phyloP scores from a whole-genome alignment of 2,888 invertebrate species.

The Thereva nobilitata region DNA sequence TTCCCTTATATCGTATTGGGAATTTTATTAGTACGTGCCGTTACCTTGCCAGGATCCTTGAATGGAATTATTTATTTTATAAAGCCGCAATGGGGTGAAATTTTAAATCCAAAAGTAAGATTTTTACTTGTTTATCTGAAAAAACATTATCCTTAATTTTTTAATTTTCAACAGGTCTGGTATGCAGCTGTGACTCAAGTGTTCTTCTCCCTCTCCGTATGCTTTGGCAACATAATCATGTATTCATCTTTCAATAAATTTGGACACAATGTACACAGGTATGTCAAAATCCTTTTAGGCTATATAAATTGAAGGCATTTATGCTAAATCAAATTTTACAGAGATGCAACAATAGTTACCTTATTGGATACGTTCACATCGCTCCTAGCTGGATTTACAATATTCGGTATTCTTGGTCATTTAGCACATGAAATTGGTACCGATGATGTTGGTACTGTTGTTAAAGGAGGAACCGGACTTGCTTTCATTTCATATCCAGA shows the following conservation, averaged over 20 bases:
- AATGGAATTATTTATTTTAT: slow-evolving; percentile 69
- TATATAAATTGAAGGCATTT: neutral
- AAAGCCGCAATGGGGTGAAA: slow-evolving; percentile 67
- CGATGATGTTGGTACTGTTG: slow-evolving; percentile 59
- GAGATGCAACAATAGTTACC: slow-evolving; percentile 64
- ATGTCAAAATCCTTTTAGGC: slow-evolving; percentile 29
- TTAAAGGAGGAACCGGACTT: slow-evolving; percentile 61
- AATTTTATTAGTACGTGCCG: slow-evolving; percentile 66
- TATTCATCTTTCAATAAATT: slow-evolving; percentile 67
- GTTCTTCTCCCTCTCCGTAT: slow-evolving; percentile 67
- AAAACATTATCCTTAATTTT: neutral
- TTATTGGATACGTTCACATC: slow-evolving; percentile 63
- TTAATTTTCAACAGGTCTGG: slow-evolving; percentile 60
- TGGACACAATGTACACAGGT: slow-evolving; percentile 63
- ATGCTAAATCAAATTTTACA: slow-evolving; percentile 44
- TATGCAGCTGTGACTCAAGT: slow-evolving; percentile 68
- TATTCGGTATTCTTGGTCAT: slow-evolving; percentile 64
- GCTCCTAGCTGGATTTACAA: slow-evolving; percentile 63
- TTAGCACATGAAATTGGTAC: slow-evolving; percentile 61
- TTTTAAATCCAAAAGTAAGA: slow-evolving; percentile 63
- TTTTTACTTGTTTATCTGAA: too few relatives aligned
- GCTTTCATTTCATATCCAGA: slow-evolving; percentile 66
- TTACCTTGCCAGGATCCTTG: slow-evolving; percentile 65
- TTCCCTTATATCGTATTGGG: slow-evolving; percentile 71
- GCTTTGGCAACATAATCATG: slow-evolving; percentile 67